phyloP scores from a whole-genome alignment of 2,888 invertebrate species.

The Lasioglossum zephyrum region DNA sequence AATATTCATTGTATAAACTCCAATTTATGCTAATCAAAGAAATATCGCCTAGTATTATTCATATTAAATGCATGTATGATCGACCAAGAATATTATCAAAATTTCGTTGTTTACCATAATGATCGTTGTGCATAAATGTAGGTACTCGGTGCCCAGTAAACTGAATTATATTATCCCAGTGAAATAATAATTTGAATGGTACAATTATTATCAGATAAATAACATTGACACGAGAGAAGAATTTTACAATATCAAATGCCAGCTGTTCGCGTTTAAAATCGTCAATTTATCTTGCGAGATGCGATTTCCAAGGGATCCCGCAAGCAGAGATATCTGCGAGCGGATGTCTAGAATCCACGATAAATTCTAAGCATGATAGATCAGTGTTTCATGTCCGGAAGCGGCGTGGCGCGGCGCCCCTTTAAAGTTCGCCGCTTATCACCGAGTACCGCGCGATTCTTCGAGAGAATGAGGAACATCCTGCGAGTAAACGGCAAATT shows the following conservation, averaged over 20 bases:
- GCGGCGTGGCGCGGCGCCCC: conserved; percentile 35
- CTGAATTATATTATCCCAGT: not conserved
- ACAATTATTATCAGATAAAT: not conserved
- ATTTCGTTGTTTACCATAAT: not conserved
- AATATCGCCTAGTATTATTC: not conserved
- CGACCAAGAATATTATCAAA: not conserved
- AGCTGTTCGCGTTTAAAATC: not conserved
- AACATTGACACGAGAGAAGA: too few species aligned
- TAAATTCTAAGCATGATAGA: conserved; percentile 42
- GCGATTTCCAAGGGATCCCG: conserved; percentile 16
- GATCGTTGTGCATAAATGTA: not conserved
- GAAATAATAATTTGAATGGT: not conserved
- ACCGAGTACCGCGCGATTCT: conserved; percentile 66
- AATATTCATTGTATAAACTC: not conserved
- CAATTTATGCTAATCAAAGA: not conserved
- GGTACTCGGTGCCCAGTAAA: not conserved
- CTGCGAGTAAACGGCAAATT: conserved; percentile 66
- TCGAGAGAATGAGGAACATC: conserved; percentile 68
- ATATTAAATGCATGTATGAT: not conserved
- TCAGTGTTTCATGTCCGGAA: conserved; percentile 57
- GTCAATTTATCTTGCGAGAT: not conserved
- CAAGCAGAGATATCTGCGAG: conserved; percentile 8
- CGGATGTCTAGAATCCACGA: not conserved
- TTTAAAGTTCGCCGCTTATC: conserved; percentile 70
- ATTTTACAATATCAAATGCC: not conserved